Evolutionary conservation across 1,140 invertebrate species (phyloP).

Genomic region (Neotoxoptera formosana): DNA sequence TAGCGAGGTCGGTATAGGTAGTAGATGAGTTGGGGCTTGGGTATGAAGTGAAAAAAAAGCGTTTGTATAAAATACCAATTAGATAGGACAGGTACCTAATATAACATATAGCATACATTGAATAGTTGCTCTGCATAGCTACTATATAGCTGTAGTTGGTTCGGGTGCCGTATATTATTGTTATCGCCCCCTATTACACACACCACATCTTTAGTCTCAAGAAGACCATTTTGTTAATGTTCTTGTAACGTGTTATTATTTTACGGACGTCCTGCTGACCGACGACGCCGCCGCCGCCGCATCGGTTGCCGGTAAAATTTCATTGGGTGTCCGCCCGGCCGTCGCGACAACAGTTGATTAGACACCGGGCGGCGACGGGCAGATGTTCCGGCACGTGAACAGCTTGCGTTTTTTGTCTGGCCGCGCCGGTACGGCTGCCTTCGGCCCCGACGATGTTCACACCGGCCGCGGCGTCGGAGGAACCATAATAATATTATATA

Average conservation of each 20-base stretch:
- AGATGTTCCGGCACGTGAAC: slow-evolving; percentile 55
- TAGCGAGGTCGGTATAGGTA: background rate
- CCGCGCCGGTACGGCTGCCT: slow-evolving; percentile 6
- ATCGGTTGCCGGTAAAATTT: background rate
- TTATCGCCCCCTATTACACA: no score
- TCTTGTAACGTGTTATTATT: background rate
- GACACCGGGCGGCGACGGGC: slow-evolving; percentile 5
- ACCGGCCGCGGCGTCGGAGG: background rate
- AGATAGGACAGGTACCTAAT: background rate
- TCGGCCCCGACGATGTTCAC: slow-evolving; percentile 44
- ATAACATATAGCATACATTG: background rate
- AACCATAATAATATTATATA: background rate
- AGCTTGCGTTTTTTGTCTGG: slow-evolving; percentile 47
- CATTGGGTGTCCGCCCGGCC: background rate
- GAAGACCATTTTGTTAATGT: background rate
- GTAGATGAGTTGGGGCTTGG: background rate
- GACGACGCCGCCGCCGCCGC: background rate
- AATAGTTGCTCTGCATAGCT: background rate
- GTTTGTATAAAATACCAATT: background rate
- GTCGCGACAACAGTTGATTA: slow-evolving; percentile 20
- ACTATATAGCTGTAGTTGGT: background rate
- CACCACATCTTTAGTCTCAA: background rate
- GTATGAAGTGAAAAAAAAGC: background rate
- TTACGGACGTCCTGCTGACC: slow-evolving; percentile 33
- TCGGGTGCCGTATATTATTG: background rate